Evolutionary conservation across 2,113 vertebrate species (phyloP).

Genomic region (Indri indri): DNA sequence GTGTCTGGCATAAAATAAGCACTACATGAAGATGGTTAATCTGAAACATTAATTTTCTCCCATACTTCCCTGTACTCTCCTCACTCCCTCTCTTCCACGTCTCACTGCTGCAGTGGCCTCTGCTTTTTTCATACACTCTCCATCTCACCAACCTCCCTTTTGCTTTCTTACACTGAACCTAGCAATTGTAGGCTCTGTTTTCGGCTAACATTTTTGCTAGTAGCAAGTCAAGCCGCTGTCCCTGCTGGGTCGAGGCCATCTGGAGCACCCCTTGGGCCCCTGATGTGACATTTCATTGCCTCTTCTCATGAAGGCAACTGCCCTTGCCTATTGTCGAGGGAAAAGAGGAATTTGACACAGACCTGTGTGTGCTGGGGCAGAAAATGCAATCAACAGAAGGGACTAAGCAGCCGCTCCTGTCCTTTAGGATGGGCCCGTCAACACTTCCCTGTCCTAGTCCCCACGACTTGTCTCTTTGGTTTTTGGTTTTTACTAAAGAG

Average conservation of each 20-base stretch:
- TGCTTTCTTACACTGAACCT: background rate
- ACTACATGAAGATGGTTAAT: background rate
- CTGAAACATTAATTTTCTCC: background rate
- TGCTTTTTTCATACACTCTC: background rate
- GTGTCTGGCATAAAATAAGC: background rate
- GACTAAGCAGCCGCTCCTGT: background rate
- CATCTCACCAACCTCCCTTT: background rate
- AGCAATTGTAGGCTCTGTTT: background rate
- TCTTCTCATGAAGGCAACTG: slow-evolving; percentile 5
- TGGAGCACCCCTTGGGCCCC: background rate
- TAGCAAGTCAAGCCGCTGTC: background rate
- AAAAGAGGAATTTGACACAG: background rate
- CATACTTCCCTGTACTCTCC: background rate
- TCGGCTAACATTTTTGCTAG: background rate
- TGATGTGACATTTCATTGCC: background rate
- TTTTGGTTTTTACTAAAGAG: background rate
- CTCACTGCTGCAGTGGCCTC: background rate
- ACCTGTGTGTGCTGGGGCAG: background rate
- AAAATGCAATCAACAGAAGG: slow-evolving; percentile 48
- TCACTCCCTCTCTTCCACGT: background rate
- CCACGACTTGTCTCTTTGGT: background rate
- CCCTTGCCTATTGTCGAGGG: background rate
- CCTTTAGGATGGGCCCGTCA: background rate
- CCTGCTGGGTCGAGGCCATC: background rate
- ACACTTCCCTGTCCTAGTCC: background rate